These are phyloP conservation scores for Thripadectes ignobilis DNA, from an alignment of 2,797 vertebrate genomes.

Conservation along the genomic window DNA sequence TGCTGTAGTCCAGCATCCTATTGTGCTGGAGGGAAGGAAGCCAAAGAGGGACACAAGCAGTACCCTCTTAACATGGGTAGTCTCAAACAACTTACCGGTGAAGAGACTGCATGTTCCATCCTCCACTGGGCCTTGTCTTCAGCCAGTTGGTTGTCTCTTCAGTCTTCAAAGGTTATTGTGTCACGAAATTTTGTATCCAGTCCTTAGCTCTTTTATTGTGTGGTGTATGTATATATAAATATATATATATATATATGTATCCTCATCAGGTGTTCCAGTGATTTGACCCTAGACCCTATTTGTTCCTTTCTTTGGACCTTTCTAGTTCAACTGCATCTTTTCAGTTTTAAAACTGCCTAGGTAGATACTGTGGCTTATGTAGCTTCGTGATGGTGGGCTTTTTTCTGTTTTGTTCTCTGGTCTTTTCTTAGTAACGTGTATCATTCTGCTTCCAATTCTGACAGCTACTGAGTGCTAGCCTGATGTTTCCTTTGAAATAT, in stretches of 20 bases:
- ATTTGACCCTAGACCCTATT: background rate
- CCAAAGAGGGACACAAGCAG: background rate
- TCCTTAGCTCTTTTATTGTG: background rate
- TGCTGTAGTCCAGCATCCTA: background rate
- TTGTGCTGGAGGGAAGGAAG: background rate
- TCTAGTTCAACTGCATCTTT: background rate
- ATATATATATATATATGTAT: background rate
- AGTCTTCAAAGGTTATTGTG: background rate
- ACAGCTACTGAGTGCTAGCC: background rate
- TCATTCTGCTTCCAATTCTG: background rate
- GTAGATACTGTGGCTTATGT: background rate
- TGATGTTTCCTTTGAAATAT: constrained; percentile 33
- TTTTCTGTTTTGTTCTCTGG: background rate
- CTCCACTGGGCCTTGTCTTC: background rate
- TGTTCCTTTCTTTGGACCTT: background rate
- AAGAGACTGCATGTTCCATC: background rate
- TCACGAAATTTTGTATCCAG: background rate
- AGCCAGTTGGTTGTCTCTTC: background rate
- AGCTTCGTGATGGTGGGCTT: background rate
- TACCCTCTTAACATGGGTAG: background rate
- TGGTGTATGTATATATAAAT: background rate
- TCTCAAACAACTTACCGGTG: background rate
- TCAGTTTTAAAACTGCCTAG: background rate
- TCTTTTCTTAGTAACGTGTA: constrained; percentile 18
- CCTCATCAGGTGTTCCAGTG: background rate